phyloP scores from a whole-genome alignment of 2,113 vertebrate species.

The Thunnus maccoyii region DNA sequence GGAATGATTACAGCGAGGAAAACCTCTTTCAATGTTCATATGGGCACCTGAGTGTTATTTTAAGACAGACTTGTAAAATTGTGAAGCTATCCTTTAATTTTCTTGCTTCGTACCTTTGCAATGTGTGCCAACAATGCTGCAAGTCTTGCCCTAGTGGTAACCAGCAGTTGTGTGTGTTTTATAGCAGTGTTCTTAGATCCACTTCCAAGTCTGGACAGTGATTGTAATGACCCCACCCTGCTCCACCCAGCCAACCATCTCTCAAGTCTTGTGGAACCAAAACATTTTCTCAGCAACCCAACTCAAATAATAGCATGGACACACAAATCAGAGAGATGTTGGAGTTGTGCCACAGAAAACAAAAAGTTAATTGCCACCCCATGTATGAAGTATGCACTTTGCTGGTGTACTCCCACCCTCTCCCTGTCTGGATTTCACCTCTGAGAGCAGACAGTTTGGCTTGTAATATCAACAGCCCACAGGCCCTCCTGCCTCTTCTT shows the following conservation, averaged over 20 bases:
- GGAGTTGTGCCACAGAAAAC: constrained; percentile 74
- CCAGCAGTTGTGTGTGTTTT: neutral
- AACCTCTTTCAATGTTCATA: no score
- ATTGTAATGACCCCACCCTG: constrained; percentile 13
- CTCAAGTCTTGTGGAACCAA: constrained; percentile 58
- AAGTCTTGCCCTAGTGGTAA: neutral
- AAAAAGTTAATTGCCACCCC: constrained; percentile 66
- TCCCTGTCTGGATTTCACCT: constrained; percentile 64
- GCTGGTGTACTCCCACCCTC: constrained; percentile 60
- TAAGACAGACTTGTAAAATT: no score
- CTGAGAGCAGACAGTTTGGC: constrained; percentile 62
- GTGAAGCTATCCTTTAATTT: no score
- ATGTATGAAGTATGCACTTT: constrained; percentile 58
- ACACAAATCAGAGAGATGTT: constrained; percentile 65
- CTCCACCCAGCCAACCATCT: neutral
- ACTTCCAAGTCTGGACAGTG: constrained; percentile 20
- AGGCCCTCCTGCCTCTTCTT: constrained; percentile 56
- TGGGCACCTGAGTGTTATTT: no score
- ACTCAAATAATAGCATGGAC: constrained; percentile 51
- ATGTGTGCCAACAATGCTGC: neutral
- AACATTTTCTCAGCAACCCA: constrained; percentile 59
- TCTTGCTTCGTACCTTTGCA: neutral
- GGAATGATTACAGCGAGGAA: no score
- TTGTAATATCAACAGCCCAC: constrained; percentile 62
- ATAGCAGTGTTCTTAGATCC: constrained; percentile 31